phyloP scores from a whole-genome alignment of 2,797 vertebrate genomes.

The Agapornis canus region DNA sequence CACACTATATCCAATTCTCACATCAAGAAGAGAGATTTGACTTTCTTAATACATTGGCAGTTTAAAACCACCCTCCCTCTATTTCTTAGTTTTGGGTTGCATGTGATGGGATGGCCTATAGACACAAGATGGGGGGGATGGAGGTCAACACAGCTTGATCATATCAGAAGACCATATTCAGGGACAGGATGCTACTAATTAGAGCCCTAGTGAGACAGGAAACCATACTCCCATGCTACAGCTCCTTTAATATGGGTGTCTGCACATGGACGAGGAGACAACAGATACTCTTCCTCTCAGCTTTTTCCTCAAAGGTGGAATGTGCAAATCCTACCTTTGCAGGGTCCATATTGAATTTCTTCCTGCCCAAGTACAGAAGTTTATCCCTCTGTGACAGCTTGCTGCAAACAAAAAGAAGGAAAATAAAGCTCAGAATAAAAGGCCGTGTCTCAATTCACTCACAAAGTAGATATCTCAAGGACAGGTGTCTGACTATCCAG shows the following conservation, averaged over 20 bases:
- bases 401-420: slow-evolving; percentile 67
- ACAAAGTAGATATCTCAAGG: not conserved
- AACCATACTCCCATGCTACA: not conserved
- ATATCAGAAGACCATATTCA: not conserved
- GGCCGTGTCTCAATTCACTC: not conserved
- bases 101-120: not conserved
- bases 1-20: not conserved
- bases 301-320: not conserved
- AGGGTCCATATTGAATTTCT: slow-evolving; percentile 96
- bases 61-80: not conserved
- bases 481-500: not conserved
- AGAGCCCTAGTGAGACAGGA: not conserved
- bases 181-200: not conserved
- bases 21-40: not conserved
- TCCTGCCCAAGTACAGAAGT: slow-evolving; percentile 82
- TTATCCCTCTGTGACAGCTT: slow-evolving; percentile 83
- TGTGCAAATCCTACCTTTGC: slow-evolving; percentile 79
- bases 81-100: not conserved
- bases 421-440: not conserved
- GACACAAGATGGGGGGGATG: too few relatives aligned
- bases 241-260: not conserved
- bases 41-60: not conserved
- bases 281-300: not conserved
- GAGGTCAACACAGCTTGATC: not conserved
- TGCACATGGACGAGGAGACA: not conserved